A percentile compares a stretch with the other conserved stretches of the same genome.
Evolutionary conservation across 2,113 vertebrate species (phyloP).

Genomic region (Ovibos moschatus): DNA sequence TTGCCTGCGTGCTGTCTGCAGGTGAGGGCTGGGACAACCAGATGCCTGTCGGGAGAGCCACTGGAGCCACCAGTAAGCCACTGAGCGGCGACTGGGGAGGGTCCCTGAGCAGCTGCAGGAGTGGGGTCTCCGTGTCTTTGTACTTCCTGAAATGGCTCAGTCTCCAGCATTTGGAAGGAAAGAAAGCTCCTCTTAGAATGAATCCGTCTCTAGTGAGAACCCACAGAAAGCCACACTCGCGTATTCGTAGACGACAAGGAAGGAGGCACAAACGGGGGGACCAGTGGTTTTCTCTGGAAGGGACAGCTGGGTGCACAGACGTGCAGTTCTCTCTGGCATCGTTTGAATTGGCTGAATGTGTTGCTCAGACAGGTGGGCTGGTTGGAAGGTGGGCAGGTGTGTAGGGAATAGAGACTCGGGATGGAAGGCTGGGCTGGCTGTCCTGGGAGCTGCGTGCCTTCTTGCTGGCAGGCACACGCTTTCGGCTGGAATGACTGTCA

Average conservation of each 20-base stretch:
- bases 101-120: accelerated
- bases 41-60: accelerated
- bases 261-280: accelerated
- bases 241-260: accelerated
- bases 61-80: accelerated
- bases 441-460: accelerated
- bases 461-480: neutral
- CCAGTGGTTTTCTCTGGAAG: accelerated
- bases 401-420: accelerated
- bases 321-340: accelerated
- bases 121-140: accelerated
- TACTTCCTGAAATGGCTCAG: accelerated
- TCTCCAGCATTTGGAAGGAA: accelerated
- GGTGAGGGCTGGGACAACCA: accelerated
- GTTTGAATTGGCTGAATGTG: accelerated
- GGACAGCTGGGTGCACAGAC: accelerated
- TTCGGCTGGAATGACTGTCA: neutral
- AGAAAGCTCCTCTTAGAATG: accelerated
- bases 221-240: neutral
- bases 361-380: neutral
- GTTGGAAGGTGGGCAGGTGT: neutral
- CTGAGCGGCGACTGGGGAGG: accelerated
- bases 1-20: accelerated
- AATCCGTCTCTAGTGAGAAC: accelerated
- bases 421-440: neutral